A percentile compares a stretch with the other conserved stretches of the same genome.
phyloP scores from a whole-genome alignment of 2,113 vertebrate species.

The Sminthopsis crassicaudata region DNA sequence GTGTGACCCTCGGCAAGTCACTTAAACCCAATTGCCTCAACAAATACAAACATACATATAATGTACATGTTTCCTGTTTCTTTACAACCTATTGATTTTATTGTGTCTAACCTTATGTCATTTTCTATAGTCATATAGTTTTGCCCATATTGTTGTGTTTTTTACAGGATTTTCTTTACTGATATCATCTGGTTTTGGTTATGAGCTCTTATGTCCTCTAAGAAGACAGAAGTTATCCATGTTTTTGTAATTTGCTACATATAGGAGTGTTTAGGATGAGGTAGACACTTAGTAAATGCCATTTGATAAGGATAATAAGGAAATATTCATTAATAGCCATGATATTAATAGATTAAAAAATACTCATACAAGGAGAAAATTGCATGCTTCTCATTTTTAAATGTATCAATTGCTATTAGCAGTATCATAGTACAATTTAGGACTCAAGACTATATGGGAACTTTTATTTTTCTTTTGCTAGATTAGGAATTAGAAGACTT shows the following conservation, averaged over 20 bases:
- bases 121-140: too few species aligned
- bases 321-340: constrained; percentile 10
- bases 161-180: not conserved
- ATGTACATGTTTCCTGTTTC: constrained; percentile 39
- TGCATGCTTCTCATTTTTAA: not conserved
- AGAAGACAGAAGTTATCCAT: not conserved
- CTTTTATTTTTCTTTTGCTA: constrained; percentile 14
- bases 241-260: not conserved
- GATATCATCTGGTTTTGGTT: constrained; percentile 27
- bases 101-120: too few species aligned
- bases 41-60: not conserved
- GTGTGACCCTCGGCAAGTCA: too few species aligned
- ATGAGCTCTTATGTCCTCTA: not conserved
- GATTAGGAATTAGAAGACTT: too few species aligned
- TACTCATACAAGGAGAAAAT: constrained; percentile 14
- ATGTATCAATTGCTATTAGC: constrained; percentile 6
- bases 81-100: constrained; percentile 22
- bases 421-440: not conserved
- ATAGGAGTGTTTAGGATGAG: constrained; percentile 5
- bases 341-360: constrained; percentile 31
- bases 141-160: too few species aligned
- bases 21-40: too few species aligned
- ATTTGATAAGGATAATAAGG: not conserved
- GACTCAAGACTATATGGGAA: not conserved
- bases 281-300: constrained; percentile 8